Base-by-base conservation (phyloP, 2,797 vertebrate genomes). In the Scolopax bukidnonensis region DNA sequence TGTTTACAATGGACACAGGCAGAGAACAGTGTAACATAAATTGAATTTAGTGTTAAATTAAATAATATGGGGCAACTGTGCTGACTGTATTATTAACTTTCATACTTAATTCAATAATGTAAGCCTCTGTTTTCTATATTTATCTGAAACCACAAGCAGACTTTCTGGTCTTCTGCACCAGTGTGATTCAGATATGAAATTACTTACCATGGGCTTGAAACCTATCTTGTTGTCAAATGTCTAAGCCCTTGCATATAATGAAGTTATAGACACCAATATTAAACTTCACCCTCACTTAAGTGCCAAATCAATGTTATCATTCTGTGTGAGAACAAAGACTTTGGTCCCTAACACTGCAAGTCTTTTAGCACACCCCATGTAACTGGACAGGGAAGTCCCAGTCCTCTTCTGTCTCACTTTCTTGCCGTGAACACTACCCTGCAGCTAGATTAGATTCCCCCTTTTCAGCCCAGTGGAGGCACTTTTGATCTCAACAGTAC, bases 1-100 rank as follows among this genome's bases (percentile, higher is more conserved):
- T 84, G 88, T 95, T 96, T 95, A 89, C 60, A 79, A 47, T 89
- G 69, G 82, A 57, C 48, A 56, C 67, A 84, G 83, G 65, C 36
- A 87, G 75, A 88, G 43, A 93, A 77, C 84, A 86, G 43, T 71
- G 81, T 82, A 86, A 83, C 59, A 54, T 50, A 93, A 95, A 96
- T 90, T 96, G 87, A 89, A 95, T 96, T 96, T 76, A 84, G 80
- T 92, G 60, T 89, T 84, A 92, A 96, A 96, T 93, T 84, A 91
- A 96, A 96, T 95, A 89, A 95, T 0, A 0, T 65, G 82, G 47
- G 81, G 53, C 84, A 85, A 89, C 84, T 32, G 57, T 75, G 84
- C 81, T 95, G 81, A 77, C 84, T 92, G 45, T 77, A 59, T 88
- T 88, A 93, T 89, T 95, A 92, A 84, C 93, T 95, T 95, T 73